These are phyloP conservation scores for Caradrina kadenii DNA, from an alignment of 2,888 invertebrate species.

Conservation along the genomic window DNA sequence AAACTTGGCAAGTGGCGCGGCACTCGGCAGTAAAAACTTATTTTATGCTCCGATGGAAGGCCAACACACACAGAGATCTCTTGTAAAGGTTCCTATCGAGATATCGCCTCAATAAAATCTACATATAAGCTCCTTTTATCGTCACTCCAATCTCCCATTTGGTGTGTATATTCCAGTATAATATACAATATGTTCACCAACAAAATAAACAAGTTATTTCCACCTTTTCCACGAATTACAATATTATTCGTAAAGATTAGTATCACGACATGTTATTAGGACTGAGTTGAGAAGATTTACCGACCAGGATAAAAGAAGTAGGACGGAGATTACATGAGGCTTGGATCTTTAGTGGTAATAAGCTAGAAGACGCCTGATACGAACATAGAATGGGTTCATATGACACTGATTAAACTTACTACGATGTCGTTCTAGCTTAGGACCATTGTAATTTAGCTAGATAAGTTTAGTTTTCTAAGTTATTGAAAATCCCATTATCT, in stretches of 20 bases:
- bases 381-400: constrained; percentile 47
- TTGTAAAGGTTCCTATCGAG: constrained; percentile 68
- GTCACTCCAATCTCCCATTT: constrained; percentile 56
- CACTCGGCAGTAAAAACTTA: constrained; percentile 64
- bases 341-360: constrained; percentile 53
- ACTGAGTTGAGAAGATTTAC: constrained; percentile 51
- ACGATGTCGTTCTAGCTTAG: constrained; percentile 20
- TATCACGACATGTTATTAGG: constrained; percentile 41
- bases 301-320: constrained; percentile 43
- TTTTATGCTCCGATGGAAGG: constrained; percentile 59
- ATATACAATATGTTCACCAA: constrained; percentile 39
- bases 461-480: constrained; percentile 21
- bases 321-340: constrained; percentile 40
- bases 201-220: constrained; percentile 46
- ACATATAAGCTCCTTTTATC: constrained; percentile 69
- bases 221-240: constrained; percentile 44
- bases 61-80: constrained; percentile 56
- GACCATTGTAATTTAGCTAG: constrained; percentile 10
- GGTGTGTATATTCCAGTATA: constrained; percentile 47
- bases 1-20: constrained; percentile 55
- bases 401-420: constrained; percentile 42
- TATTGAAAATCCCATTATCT: constrained; percentile 4
- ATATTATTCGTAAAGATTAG: constrained; percentile 50
- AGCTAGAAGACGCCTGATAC: constrained; percentile 42
- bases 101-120: constrained; percentile 77